phyloP scores from a whole-genome alignment of 2,888 invertebrate genomes.

The Lottia gigantea region DNA sequence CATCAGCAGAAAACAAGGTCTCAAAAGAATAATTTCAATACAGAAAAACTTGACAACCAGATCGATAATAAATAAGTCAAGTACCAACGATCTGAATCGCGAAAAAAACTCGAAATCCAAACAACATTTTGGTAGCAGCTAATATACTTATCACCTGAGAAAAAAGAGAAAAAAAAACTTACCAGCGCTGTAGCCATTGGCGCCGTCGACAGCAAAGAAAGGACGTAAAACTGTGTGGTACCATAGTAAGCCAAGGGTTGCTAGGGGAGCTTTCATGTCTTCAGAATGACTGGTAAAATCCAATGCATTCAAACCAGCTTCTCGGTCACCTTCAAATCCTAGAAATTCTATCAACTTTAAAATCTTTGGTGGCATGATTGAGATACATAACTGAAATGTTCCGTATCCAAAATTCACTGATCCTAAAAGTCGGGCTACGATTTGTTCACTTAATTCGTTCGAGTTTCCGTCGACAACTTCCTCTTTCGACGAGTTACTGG shows the following conservation, averaged over 20 bases:
- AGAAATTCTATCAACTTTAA: slow-evolving; percentile 75
- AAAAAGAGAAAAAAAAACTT: slow-evolving; percentile 21
- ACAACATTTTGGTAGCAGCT: no score
- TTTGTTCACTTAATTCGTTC: slow-evolving; percentile 55
- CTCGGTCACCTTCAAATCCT: slow-evolving; percentile 77
- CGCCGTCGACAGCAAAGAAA: slow-evolving; percentile 76
- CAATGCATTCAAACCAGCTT: slow-evolving; percentile 73
- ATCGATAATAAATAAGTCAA: no score
- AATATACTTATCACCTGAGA: no score
- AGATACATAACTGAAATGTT: slow-evolving; percentile 77
- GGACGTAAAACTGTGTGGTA: slow-evolving; percentile 79
- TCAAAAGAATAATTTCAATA: no score
- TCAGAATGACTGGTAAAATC: slow-evolving; percentile 74
- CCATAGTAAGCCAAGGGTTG: slow-evolving; percentile 76
- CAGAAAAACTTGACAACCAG: no score
- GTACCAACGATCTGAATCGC: no score
- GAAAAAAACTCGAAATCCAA: no score
- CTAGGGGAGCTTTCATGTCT: slow-evolving; percentile 78
- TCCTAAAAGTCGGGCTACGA: slow-evolving; percentile 74
- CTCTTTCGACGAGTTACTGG: neutral
- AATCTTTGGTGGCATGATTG: slow-evolving; percentile 74
- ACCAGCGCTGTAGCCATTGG: slow-evolving; percentile 72
- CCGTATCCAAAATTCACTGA: slow-evolving; percentile 80
- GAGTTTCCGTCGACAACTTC: slow-evolving; percentile 33
- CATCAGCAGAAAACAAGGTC: no score